A percentile compares a stretch with the other conserved stretches of the same genome.
Conservation (phyloP, 2,888 invertebrate species). For the Charanyca ferruginea region DNA sequence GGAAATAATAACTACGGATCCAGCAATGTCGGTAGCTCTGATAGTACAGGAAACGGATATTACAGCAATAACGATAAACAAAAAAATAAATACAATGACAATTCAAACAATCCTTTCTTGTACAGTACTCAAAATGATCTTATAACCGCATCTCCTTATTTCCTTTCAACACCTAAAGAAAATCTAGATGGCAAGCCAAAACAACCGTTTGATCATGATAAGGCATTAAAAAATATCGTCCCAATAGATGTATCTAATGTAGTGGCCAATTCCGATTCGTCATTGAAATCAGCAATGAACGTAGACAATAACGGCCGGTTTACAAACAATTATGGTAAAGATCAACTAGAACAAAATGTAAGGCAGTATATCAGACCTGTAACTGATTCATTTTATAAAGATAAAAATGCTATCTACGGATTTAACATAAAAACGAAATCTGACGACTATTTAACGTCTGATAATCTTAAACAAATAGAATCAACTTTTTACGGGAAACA, state of each 20-base stretch:
- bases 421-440: conserved; percentile 82
- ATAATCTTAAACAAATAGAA: conserved; percentile 76
- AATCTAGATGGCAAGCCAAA: conserved; percentile 77
- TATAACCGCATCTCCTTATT: conserved; percentile 82
- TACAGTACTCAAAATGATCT: conserved; percentile 78
- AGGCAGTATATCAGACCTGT: conserved; percentile 81
- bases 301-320: conserved; percentile 70
- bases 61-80: conserved; percentile 76
- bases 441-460: conserved; percentile 74
- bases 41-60: conserved; percentile 64
- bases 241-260: conserved; percentile 88
- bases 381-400: conserved; percentile 84
- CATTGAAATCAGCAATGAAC: conserved; percentile 67
- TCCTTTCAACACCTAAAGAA: conserved; percentile 75
- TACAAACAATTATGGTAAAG: conserved; percentile 78
- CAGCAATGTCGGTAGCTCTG: conserved; percentile 67
- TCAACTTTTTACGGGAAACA: conserved; percentile 75
- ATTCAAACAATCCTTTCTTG: conserved; percentile 69
- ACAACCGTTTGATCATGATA: conserved; percentile 87
- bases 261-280: conserved; percentile 78
- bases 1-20: conserved; percentile 65
- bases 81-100: conserved; percentile 74
- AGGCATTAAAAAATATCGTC: conserved; percentile 87
- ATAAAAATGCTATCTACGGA: conserved; percentile 83
- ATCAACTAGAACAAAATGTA: conserved; percentile 76